Evolutionary conservation across 1,140 invertebrate species (phyloP).

Genomic region (Scylla paramamosain): DNA sequence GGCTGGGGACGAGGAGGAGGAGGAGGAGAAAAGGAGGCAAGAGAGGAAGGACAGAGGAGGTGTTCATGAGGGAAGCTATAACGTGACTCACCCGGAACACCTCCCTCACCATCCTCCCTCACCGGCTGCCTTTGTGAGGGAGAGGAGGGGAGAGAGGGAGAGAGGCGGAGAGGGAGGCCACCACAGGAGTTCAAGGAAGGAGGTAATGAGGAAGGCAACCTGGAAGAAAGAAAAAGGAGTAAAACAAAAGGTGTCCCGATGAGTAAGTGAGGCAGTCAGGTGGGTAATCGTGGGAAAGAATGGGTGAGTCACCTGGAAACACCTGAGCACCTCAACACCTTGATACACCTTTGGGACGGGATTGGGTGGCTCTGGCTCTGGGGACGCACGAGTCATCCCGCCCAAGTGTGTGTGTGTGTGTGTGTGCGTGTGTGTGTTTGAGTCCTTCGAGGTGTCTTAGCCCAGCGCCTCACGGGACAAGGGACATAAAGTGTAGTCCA

Average conservation of each 20-base stretch:
- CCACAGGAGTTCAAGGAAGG: neutral
- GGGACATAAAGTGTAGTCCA: too few relatives aligned
- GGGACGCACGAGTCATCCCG: too few relatives aligned
- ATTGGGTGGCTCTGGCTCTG: too few relatives aligned
- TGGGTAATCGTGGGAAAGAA: neutral
- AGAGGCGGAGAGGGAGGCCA: neutral
- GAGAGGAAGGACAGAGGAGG: neutral
- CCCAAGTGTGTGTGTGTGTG: too few relatives aligned
- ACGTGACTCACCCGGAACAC: constrained; percentile 6
- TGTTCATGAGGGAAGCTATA: neutral
- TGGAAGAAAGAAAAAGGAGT: neutral
- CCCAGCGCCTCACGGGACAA: too few relatives aligned
- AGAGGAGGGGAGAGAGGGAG: neutral
- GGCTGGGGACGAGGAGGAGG: neutral
- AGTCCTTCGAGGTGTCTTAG: too few relatives aligned
- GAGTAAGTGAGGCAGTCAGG: neutral
- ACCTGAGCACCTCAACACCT: too few relatives aligned
- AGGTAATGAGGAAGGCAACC: neutral
- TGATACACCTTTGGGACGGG: neutral
- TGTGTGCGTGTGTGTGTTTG: too few relatives aligned
- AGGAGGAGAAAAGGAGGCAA: neutral
- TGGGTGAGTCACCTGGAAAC: neutral
- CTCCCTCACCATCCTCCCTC: neutral
- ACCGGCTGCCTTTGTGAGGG: neutral
- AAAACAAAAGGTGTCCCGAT: neutral